Percentiles rank a stretch among this genome's conserved stretches.
These are phyloP conservation scores for Agriopis leucophaearia DNA, from an alignment of 2,888 invertebrate genomes.

Conservation along the genomic window DNA sequence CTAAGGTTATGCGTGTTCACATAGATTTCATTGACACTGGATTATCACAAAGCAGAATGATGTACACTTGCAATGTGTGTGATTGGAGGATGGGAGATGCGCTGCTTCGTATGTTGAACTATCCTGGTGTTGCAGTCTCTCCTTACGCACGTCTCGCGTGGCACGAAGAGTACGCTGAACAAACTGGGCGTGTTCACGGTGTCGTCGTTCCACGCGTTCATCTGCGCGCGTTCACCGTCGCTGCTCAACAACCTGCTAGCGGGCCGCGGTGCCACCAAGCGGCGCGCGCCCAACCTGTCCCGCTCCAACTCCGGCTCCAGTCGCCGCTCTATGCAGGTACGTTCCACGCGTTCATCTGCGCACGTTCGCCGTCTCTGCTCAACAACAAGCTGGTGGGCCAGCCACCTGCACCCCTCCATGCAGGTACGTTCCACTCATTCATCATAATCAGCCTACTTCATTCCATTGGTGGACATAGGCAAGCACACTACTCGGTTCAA, in stretches of 20 bases:
- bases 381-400: conserved; percentile 95
- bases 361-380: conserved; percentile 96
- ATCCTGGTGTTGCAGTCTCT: conserved; percentile 90
- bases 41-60: not conserved
- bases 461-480: too few relatives aligned
- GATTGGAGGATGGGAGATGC: not conserved
- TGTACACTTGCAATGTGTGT: not conserved
- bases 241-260: conserved; percentile 96
- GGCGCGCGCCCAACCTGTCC: conserved; percentile 95
- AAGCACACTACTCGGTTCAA: too few relatives aligned
- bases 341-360: conserved; percentile 89
- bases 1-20: not conserved
- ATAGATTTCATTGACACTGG: not conserved
- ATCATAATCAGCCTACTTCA: not conserved
- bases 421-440: too few relatives aligned
- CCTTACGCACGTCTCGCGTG: conserved; percentile 97
- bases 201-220: conserved; percentile 98
- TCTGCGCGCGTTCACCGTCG: conserved; percentile 98
- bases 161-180: conserved; percentile 97
- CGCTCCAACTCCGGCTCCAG: conserved; percentile 96
- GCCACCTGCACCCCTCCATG: too few relatives aligned
- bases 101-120: not conserved
- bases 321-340: conserved; percentile 93
- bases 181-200: conserved; percentile 99
- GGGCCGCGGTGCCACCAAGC: conserved; percentile 95